Evolutionary conservation across 2,113 vertebrate genomes (phyloP), one percentile per base, ranked within the genome.

Genomic region (Brachyistius frenatus): DNA sequence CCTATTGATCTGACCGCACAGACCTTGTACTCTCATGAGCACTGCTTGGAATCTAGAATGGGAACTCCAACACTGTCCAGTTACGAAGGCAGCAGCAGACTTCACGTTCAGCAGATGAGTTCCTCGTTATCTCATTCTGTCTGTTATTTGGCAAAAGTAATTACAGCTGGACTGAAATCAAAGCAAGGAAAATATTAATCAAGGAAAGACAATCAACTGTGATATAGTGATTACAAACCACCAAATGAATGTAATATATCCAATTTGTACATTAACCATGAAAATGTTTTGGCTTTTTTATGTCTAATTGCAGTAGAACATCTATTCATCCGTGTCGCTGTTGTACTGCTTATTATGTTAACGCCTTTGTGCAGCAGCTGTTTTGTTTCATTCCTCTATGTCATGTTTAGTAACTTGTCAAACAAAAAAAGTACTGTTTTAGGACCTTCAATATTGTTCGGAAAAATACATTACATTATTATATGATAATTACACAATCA

Each of bases 1-100:
- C 80, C 53, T 85, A 92, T 90, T 76, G 90, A 93, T 93, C 83
- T 11, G 73, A 74, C 72, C 75, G 79, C 74, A 49, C 36, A 72
- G 58, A 65, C 60, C 60, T 61, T 76, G 58, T 58, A 56, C 32
- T 60, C 58, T 81, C 9, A 62, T 37, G 15, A 70, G 33, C 54
- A 55, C n/a, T 83, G 5, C 44, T n/a, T 57, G 0, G 14, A 30
- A 66, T 73, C 32, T 50, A 49, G 39, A 32, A 14, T 50, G 15
- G 23, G 4, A 71, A 57, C 10, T 30, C 56, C 57, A 72, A 7
- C 30, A 57, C 9, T 2, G 15, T 64, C 73, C 67, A 70, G 56
- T 58, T 39, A 60, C 10, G 16, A 50, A 66, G 14, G 15, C 53
- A 53, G 32, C 37, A 68, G 57, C 8, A 63, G 9, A 50, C 46